These are phyloP conservation scores for Subanguina moxae DNA, from an alignment of 1,140 invertebrate species.

Conservation along the genomic window DNA sequence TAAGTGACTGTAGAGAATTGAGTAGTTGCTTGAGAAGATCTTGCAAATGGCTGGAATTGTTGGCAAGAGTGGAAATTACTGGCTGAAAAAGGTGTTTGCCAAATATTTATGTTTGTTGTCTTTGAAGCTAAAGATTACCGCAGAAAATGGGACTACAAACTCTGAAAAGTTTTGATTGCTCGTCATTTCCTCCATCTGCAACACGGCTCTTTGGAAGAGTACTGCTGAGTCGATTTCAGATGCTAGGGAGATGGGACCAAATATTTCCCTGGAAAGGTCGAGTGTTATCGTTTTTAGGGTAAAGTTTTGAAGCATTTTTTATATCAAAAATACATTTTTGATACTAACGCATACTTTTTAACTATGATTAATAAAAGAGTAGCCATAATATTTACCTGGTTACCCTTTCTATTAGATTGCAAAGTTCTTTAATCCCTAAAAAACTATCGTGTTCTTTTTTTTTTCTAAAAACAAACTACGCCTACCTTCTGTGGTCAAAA, in stretches of 20 bases:
- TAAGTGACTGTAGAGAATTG: conserved; percentile 22
- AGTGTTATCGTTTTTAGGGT: too few species aligned
- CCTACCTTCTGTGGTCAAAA: conserved; percentile 35
- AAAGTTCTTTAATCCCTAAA: background rate
- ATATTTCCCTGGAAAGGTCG: background rate
- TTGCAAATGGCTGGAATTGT: conserved; percentile 28
- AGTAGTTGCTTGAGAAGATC: conserved; percentile 20
- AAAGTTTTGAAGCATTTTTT: too few species aligned
- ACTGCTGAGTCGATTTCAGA: background rate
- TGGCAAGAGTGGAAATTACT: background rate
- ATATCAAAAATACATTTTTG: too few species aligned
- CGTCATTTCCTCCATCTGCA: background rate
- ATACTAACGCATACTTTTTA: too few species aligned
- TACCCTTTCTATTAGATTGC: background rate
- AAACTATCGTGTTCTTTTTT: background rate
- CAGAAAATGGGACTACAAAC: conserved; percentile 41
- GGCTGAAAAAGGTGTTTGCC: conserved; percentile 10
- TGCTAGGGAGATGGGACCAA: background rate
- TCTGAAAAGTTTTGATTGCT: conserved; percentile 39
- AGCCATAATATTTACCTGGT: too few species aligned
- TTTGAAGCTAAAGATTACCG: conserved; percentile 16
- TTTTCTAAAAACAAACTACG: background rate
- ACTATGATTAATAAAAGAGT: too few species aligned
- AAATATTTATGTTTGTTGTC: background rate
- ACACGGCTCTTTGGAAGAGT: background rate